Percentiles rank a stretch among this genome's conserved stretches.
These are phyloP conservation scores for Cetoscarus ocellatus DNA, from an alignment of 2,797 vertebrate species.

Conservation along the genomic window DNA sequence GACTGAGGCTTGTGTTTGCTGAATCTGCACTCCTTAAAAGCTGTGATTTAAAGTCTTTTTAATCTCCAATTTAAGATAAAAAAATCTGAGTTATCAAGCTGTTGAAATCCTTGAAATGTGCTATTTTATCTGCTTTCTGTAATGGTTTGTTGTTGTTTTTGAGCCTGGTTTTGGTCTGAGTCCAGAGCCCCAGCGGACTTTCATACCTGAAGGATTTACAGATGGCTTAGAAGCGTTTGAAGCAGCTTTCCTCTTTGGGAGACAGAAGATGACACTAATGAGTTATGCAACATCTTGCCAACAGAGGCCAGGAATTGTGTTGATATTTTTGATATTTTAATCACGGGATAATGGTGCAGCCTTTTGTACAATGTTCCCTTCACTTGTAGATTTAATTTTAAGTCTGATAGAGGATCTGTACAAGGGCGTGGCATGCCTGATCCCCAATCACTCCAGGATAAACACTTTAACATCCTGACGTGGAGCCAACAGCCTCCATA, in stretches of 20 bases:
- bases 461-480: slow-evolving; percentile 57
- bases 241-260: slow-evolving; percentile 51
- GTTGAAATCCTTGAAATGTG: neutral
- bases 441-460: slow-evolving; percentile 49
- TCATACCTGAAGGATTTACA: slow-evolving; percentile 76
- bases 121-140: neutral
- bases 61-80: neutral
- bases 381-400: neutral
- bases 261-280: slow-evolving; percentile 41
- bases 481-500: slow-evolving; percentile 20
- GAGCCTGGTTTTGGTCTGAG: slow-evolving; percentile 27
- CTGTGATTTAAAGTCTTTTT: neutral
- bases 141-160: slow-evolving; percentile 48
- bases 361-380: slow-evolving; percentile 1
- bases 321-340: slow-evolving; percentile 8
- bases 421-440: slow-evolving; percentile 30
- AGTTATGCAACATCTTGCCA: slow-evolving; percentile 34
- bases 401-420: slow-evolving; percentile 21
- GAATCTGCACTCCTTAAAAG: slow-evolving; percentile 8
- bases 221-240: slow-evolving; percentile 58
- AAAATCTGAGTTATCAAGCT: neutral
- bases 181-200: slow-evolving; percentile 21
- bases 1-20: neutral
- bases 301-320: neutral
- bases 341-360: neutral